Base-by-base conservation (phyloP, 1,140 invertebrate genomes). In the Drosophila aff. region DNA sequence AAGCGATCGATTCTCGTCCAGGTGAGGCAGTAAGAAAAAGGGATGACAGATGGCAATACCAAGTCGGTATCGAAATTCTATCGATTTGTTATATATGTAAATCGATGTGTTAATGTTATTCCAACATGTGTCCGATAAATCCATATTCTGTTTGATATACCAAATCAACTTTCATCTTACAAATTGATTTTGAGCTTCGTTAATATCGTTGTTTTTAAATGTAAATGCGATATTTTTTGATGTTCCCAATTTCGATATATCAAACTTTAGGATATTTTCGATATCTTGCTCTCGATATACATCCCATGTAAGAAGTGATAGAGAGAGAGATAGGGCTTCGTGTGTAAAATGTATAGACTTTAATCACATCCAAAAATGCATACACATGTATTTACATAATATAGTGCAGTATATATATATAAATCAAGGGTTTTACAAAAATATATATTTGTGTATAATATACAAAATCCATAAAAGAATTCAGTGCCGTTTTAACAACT, bases 301-400 rank as follows among this genome's bases (percentile, higher is more conserved):
- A 52, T 18, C n/a, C 50, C 50, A 18, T 71, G 65, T 86, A 66
- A 76, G 36, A n/a, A 55, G 53, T 55, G 33, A 55, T 3, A 36
- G 31, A 52, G 49, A 55, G 26, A 28, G 53, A 57, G 76, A 43
- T 46, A 47, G 61, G 44, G 60, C 41, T 58, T 52, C 7, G 21
- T 55, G 59, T 65, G 52, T 81, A 31, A 71, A 61, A 60, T 58
- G 49, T 74, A 61, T 71, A 43, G 59, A 83, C 67, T 80, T 81
- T 75, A 89, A 89, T 81, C 78, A 78, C 76, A 75, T 84, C 73
- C 65, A 83, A 87, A 74, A 76, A 74, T 84, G 79, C 73, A 67
- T 76, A 76, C 68, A 85, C 77, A 75, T 53, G 76, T 86, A 86
- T 82, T 82, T 86, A 87, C 80, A 86, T 79, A 83, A 77, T 76